Evolutionary conservation across 2,113 vertebrate species (phyloP).

Genomic region (Tursiops truncatus): DNA sequence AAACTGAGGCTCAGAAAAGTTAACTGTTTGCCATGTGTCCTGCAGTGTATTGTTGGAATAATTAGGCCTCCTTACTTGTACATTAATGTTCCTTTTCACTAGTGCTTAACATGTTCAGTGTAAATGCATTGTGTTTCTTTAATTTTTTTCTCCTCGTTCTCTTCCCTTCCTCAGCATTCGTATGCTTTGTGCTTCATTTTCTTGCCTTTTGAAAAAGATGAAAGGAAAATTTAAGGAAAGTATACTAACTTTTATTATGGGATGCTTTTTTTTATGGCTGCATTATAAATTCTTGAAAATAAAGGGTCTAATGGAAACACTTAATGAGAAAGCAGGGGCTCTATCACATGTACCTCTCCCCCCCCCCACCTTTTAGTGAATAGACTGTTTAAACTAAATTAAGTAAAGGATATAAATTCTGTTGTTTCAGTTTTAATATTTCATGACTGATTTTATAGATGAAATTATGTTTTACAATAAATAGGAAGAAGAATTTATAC

Average conservation of each 20-base stretch:
- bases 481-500: constrained; percentile 88
- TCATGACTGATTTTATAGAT: constrained; percentile 88
- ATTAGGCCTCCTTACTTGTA: background rate
- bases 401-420: constrained; percentile 87
- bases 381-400: constrained; percentile 87
- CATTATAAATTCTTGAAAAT: constrained; percentile 83
- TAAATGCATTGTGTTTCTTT: background rate
- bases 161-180: constrained; percentile 4
- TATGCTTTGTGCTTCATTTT: background rate
- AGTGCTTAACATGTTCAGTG: background rate
- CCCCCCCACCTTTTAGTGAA: constrained; percentile 78
- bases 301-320: constrained; percentile 80
- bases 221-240: constrained; percentile 70
- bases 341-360: constrained; percentile 72
- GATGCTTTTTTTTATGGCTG: constrained; percentile 80
- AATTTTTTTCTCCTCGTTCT: background rate
- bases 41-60: fast-evolving
- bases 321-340: constrained; percentile 58
- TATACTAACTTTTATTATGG: constrained; percentile 75
- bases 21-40: fast-evolving
- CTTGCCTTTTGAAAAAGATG: constrained; percentile 52
- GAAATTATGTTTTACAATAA: constrained; percentile 89
- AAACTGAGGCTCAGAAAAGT: background rate
- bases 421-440: constrained; percentile 89
- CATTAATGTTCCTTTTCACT: background rate